Base-by-base conservation (phyloP, 2,888 invertebrate species). In the Lithophane socia region DNA sequence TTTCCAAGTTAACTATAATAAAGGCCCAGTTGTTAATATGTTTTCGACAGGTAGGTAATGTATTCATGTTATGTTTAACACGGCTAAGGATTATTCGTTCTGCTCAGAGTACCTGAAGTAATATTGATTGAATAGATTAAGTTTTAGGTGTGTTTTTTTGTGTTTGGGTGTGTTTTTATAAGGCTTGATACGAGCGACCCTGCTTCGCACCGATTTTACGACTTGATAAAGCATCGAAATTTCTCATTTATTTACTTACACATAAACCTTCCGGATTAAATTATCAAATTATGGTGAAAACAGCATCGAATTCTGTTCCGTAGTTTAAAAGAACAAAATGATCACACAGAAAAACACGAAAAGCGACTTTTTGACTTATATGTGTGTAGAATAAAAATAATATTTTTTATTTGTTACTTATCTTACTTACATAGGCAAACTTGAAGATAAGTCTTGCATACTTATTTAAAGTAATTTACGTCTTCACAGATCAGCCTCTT, bases 1-100 rank as follows among this genome's bases (percentile, higher is more conserved):
- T 82, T 37, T 42, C 60, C 81, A 81, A 87, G 77, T 85, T 80
- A 83, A 76, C 79, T 77, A 5, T 37, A 37, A 37, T 37, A 74
- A 69, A 63, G 73, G 60, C 69, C 69, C 60, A 72, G 56, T 66
- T 72, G 70, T 83, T 75, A 77, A 73, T 70, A 58, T 70, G 42
- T 75, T 73, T 67, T 78, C 42, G 63, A 70, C 78, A 72, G 74
- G 68, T 79, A 72, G 74, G 68, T 79, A 74, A 78, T 71, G 66
- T 47, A 60, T 82, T 77, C 37, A 73, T 66, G 56, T 82, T 58
- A 56, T 69, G 42, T 66, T 63, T 65, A 73, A 69, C 61, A 72
- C 12, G 47, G 73, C 44, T 78, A 42, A 29, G 68, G 68, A 81
- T 77, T 72, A 61, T 24, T 67, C 42, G 24, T 66, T 12, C 64